A percentile compares a stretch with the other conserved stretches of the same genome.
Evolutionary conservation across 2,113 vertebrate genomes (phyloP).

Genomic region (Australoheros scitulus): DNA sequence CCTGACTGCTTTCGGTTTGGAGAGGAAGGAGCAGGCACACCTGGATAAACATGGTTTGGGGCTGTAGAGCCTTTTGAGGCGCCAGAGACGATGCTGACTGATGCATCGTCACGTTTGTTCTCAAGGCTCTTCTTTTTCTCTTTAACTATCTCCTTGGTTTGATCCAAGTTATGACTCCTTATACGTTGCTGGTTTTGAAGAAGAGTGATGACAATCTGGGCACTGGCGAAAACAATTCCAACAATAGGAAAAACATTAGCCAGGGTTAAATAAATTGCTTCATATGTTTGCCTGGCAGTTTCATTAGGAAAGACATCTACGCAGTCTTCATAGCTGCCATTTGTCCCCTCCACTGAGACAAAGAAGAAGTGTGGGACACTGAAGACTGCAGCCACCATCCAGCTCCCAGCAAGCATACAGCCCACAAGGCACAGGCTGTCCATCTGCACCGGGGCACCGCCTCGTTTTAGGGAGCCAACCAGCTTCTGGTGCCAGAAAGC

Average conservation of each 20-base stretch:
- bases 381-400: conserved; percentile 68
- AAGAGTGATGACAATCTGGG: conserved; percentile 75
- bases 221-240: conserved; percentile 66
- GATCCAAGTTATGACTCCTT: conserved; percentile 17
- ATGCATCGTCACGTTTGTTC: background rate
- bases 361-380: conserved; percentile 72
- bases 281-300: conserved; percentile 51
- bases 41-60: background rate
- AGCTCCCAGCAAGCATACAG: conserved; percentile 70
- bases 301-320: conserved; percentile 51
- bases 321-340: conserved; percentile 60
- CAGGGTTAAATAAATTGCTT: conserved; percentile 68
- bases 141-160: background rate
- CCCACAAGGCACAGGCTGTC: conserved; percentile 68
- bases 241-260: conserved; percentile 72
- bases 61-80: background rate
- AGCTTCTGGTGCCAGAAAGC: conserved; percentile 82
- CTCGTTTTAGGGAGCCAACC: conserved; percentile 75
- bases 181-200: conserved; percentile 68
- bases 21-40: background rate
- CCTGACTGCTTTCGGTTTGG: background rate
- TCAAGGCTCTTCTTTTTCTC: background rate
- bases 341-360: conserved; percentile 2
- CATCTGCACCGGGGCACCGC: conserved; percentile 66
- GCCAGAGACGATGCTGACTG: background rate